Base-by-base conservation (phyloP, 2,888 invertebrate species). In the Cataglyphis cursor region DNA sequence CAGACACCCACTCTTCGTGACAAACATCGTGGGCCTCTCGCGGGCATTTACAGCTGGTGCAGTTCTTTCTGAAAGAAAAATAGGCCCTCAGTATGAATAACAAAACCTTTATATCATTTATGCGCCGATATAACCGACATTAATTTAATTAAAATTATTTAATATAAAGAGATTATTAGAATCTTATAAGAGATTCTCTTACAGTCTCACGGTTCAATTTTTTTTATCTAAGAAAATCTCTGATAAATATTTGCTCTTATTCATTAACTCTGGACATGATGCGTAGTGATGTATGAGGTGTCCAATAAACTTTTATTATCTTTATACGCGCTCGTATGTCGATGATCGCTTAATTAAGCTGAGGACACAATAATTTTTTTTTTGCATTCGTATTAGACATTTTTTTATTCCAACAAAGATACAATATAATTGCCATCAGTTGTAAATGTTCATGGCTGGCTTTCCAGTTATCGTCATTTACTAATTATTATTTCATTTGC, bases 21-120 rank as follows among this genome's bases (percentile, higher is more conserved):
- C 97, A 97, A 87, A 99, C 97, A 92, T 98, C 98, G 95, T 99
- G 99, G 83, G 97, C 96, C 92, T 99, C 98, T 72, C 98, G 96
- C 44, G 98, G 97, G 95, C 99, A 99, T 94, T 98, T 98, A 95
- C 99, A 99, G 87, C 97, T 97, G 94, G 97, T 97, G 95, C 99
- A 99, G 76, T 98, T 98, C 95, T 99, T 99, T 95, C 99, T 99
- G 96, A 0, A 96, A 96, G 81, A 87, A 35, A 86, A 83, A 89
- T 51, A 65, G 18, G 35, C 68, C 44, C 41, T 62, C 8, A 75
- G 24, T 35, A 74, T 9, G 44, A 18, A 21, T 41, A 61, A 38
- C 28, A 15, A 44, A 28, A 24, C 6, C n/a, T 35, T 21, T 15
- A 35, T 21, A 31, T 12, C 15, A 9, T 9, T 12, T 38, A 24